Base-by-base conservation (phyloP, 2,888 invertebrate genomes). In the Dryococelus australis region DNA sequence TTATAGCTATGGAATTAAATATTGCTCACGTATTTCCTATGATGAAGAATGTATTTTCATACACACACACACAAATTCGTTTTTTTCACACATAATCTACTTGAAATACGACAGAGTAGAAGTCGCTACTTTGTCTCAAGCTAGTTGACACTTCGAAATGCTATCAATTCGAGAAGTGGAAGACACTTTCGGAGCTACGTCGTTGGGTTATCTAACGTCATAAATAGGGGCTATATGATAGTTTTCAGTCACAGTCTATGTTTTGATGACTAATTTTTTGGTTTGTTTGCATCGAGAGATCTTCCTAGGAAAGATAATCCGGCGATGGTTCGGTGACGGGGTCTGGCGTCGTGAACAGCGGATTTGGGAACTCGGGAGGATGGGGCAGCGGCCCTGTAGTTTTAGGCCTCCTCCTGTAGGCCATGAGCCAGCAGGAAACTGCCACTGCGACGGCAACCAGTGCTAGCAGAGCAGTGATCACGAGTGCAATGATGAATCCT, bases 391-490 rank as follows among this genome's bases (percentile, higher is more conserved):
- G 98, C 80, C 98, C 98, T 89, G 97, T 95, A 86, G 97, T 95
- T 91, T 97, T 97, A 86, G 98, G 97, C 91, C 97, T 95, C 90
- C 98, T 95, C 90, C 98, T 94, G 93, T 98, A 98, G 90, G 98
- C 98, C 95, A 98, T 97, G 90, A 98, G 94, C 98, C 98, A 98
- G 93, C 98, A 98, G 89, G 98, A 98, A 88, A 98, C 98, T 87
- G 98, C 98, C 86, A 98, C 97, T 47, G 98, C 98, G 87, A 98
- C 98, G 88, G 98, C 98, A 88, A 98, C 98, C 89, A 98, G 94
- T 88, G 98, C 98, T 91, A 98, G 93, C 89, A 98, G 94, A 86
- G 98, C 98, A 90, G 98, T 98, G 92, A 98, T 96, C 89, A 98
- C 97, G 91, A 98, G 94, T 90, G 98, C 97, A 91, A 98, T 97